Percentiles rank a stretch among this genome's conserved stretches.
phyloP scores from a whole-genome alignment of 2,888 invertebrate species.

The Drosophila macrospina region DNA sequence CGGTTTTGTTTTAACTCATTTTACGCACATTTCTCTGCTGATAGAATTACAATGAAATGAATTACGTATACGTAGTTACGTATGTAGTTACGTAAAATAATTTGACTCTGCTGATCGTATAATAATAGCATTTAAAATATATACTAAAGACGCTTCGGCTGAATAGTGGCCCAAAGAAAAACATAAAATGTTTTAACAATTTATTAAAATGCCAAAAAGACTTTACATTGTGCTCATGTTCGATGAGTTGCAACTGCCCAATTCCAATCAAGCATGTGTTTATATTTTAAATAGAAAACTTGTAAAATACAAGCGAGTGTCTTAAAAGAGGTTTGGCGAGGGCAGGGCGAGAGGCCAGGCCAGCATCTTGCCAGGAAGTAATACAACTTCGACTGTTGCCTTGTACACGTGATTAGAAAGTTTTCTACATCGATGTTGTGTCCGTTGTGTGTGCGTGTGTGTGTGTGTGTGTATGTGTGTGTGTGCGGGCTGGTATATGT shows the following conservation, averaged over 20 bases:
- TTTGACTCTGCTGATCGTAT: slow-evolving; percentile 25
- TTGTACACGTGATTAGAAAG: slow-evolving; percentile 80
- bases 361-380: slow-evolving; percentile 68
- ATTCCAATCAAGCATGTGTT: slow-evolving; percentile 81
- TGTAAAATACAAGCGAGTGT: slow-evolving; percentile 55
- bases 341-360: background rate
- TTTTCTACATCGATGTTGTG: slow-evolving; percentile 61
- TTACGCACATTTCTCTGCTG: background rate
- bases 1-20: no score
- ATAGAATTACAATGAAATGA: background rate
- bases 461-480: slow-evolving; percentile 27
- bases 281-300: slow-evolving; percentile 80
- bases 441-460: slow-evolving; percentile 7
- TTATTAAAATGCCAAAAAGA: slow-evolving; percentile 46
- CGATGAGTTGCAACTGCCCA: slow-evolving; percentile 44
- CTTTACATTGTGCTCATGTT: slow-evolving; percentile 20
- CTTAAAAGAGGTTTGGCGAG: slow-evolving; percentile 27
- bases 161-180: slow-evolving; percentile 32
- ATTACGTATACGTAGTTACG: slow-evolving; percentile 13
- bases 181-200: slow-evolving; percentile 43
- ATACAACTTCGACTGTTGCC: slow-evolving; percentile 73
- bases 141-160: slow-evolving; percentile 14
- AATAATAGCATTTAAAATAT: slow-evolving; percentile 67
- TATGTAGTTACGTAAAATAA: background rate
- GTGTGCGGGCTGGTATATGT: slow-evolving; percentile 47